Evolutionary conservation across 2,113 vertebrate genomes (phyloP).

Genomic region (Trematomus loennbergii): DNA sequence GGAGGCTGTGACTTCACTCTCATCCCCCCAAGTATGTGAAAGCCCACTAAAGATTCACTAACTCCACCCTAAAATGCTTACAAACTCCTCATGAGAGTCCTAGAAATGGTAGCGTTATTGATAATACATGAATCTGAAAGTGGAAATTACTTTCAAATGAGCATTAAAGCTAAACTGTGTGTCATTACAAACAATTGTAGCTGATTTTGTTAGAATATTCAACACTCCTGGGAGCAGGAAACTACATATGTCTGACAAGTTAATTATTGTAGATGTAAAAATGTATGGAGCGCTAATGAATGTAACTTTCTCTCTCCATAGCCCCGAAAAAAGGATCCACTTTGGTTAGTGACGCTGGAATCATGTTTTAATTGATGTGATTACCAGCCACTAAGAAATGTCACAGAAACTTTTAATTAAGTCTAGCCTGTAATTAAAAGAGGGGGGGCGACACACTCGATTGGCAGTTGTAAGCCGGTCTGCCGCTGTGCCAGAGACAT

Average conservation of each 20-base stretch:
- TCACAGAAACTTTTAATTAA: constrained; percentile 79
- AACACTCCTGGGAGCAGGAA: constrained; percentile 5
- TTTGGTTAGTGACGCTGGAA: constrained; percentile 48
- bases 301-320: constrained; percentile 25
- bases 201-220: constrained; percentile 19
- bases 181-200: constrained; percentile 39
- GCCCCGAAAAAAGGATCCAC: not conserved
- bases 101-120: constrained; percentile 38
- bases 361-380: constrained; percentile 71
- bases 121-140: constrained; percentile 32
- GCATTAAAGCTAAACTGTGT: constrained; percentile 27
- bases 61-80: constrained; percentile 28
- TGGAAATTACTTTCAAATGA: constrained; percentile 27
- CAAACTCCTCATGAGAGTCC: not conserved
- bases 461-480: constrained; percentile 54
- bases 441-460: constrained; percentile 14
- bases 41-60: constrained; percentile 37
- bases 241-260: constrained; percentile 33
- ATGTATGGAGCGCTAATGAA: constrained; percentile 42
- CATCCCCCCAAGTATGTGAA: constrained; percentile 41
- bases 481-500: constrained; percentile 46
- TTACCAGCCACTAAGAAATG: constrained; percentile 66
- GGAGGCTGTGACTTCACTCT: constrained; percentile 59
- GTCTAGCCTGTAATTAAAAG: constrained; percentile 66
- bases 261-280: constrained; percentile 10